Evolutionary conservation across 2,888 invertebrate genomes (phyloP).

Genomic region (Aricia artaxerxes): DNA sequence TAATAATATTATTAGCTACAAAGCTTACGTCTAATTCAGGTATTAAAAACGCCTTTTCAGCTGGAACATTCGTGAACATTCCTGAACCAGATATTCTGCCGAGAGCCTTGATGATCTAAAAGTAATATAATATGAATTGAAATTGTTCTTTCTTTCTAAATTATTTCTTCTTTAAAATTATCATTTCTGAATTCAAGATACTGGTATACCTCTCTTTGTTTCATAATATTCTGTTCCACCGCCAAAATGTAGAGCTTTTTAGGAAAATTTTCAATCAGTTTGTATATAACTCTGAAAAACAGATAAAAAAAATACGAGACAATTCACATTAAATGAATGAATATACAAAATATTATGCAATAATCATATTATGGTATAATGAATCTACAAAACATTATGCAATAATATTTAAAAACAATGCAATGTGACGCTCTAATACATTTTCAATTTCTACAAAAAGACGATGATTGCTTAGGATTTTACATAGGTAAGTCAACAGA

Average conservation of each 20-base stretch:
- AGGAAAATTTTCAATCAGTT: conserved; percentile 76
- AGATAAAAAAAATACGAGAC: background rate
- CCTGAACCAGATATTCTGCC: conserved; percentile 77
- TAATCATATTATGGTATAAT: too few relatives aligned
- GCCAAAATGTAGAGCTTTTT: conserved; percentile 82
- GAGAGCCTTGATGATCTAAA: conserved; percentile 80
- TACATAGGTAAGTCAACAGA: conserved; percentile 3
- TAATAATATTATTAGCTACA: background rate
- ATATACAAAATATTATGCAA: too few relatives aligned
- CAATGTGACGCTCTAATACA: background rate
- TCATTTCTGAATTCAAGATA: background rate
- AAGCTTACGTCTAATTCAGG: conserved; percentile 67
- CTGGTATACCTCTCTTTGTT: conserved; percentile 63
- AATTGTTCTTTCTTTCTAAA: background rate
- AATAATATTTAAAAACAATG: too few relatives aligned
- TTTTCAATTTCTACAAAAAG: too few relatives aligned
- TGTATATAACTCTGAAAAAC: conserved; percentile 67
- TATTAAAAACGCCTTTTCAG: conserved; percentile 80
- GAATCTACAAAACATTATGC: too few relatives aligned
- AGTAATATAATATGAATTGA: conserved; percentile 35
- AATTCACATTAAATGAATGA: too few relatives aligned
- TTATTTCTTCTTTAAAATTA: background rate
- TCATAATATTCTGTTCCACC: conserved; percentile 80
- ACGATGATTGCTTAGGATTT: too few relatives aligned
- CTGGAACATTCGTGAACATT: conserved; percentile 75